Evolutionary conservation across 2,888 invertebrate genomes (phyloP).

Genomic region (Incurvaria masculella): DNA sequence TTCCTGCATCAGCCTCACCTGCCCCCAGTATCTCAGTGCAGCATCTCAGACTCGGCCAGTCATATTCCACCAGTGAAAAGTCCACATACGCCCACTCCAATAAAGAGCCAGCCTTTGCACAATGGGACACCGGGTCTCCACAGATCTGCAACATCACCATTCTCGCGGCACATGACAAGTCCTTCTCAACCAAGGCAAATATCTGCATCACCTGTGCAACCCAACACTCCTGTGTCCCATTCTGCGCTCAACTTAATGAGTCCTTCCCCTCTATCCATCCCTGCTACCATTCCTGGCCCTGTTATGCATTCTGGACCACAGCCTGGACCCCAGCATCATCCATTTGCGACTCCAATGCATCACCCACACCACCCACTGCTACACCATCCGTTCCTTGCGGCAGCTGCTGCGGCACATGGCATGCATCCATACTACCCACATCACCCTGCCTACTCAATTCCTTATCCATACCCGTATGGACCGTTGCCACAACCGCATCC

Average conservation of each 20-base stretch:
- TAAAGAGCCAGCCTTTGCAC: slow-evolving; percentile 44
- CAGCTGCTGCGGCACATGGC: slow-evolving; percentile 59
- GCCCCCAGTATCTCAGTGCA: slow-evolving; percentile 50
- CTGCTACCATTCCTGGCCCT: slow-evolving; percentile 63
- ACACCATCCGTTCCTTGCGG: slow-evolving; percentile 62
- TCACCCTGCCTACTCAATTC: slow-evolving; percentile 67
- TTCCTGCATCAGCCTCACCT: slow-evolving; percentile 48
- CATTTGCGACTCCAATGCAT: slow-evolving; percentile 65
- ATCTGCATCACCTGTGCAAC: slow-evolving; percentile 49
- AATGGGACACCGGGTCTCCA: slow-evolving; percentile 37
- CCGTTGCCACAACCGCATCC: slow-evolving; percentile 72
- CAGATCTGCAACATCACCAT: slow-evolving; percentile 44
- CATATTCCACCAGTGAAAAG: slow-evolving; percentile 57
- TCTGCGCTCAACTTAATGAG: slow-evolving; percentile 63
- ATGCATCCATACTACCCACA: slow-evolving; percentile 71
- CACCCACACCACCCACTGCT: slow-evolving; percentile 72
- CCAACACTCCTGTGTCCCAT: slow-evolving; percentile 50
- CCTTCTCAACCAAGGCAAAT: slow-evolving; percentile 49
- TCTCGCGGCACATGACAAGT: slow-evolving; percentile 46
- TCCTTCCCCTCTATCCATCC: slow-evolving; percentile 57
- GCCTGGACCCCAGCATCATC: slow-evolving; percentile 64
- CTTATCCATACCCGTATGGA: slow-evolving; percentile 69
- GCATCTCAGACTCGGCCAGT: slow-evolving; percentile 38
- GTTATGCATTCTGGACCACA: slow-evolving; percentile 75
- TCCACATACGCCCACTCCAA: slow-evolving; percentile 52